Evolutionary conservation across 2,888 invertebrate genomes (phyloP), one percentile per base, ranked within the genome.

Genomic region (Hirtodrosophila confusa): DNA sequence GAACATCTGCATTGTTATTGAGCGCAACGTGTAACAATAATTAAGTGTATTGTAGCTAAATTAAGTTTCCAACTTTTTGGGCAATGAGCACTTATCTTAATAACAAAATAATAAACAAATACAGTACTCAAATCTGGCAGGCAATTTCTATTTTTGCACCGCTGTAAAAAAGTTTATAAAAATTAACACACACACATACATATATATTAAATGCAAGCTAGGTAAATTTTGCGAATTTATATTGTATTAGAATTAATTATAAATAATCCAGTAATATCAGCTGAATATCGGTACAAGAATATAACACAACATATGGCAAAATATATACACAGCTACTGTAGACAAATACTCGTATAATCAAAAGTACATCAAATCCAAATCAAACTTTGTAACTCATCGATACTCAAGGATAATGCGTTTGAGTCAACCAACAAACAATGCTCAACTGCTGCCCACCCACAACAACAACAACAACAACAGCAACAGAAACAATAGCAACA

Each of bases 11-110:
- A 68, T 75, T 77, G 76, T 77, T 77, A 69, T 58, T 44, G 73
- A 76, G 67, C 65, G 63, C 63, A 78, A 75, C 64, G 48, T 67
- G 48, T 63, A 78, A 66, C 65, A 78, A 85, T 80, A 76, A 84
- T 45, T 65, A 61, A 67, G 62, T 73, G 39, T 67, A 68, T 43
- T 60, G 41, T 80, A 84, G 69, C 57, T 68, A 78, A 69, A 64
- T 64, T 66, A 69, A 71, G 72, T 53, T 75, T 36, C 64, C 31
- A 56, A 47, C 17, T 12, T 37, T 2, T 31, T 1, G 50, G 57
- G 45, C 67, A 56, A 50, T n/a, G 9, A 36, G 45, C 56, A 56
- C 27, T 55, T 48, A 58, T 36, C 40, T 23, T 35, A 1, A 17
- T 17, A 17, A 17, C 1, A 1, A 17, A 17, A 17, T 17, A n/a